Base-by-base conservation (phyloP, 2,888 invertebrate genomes). In the Parthenolecanium corni region DNA sequence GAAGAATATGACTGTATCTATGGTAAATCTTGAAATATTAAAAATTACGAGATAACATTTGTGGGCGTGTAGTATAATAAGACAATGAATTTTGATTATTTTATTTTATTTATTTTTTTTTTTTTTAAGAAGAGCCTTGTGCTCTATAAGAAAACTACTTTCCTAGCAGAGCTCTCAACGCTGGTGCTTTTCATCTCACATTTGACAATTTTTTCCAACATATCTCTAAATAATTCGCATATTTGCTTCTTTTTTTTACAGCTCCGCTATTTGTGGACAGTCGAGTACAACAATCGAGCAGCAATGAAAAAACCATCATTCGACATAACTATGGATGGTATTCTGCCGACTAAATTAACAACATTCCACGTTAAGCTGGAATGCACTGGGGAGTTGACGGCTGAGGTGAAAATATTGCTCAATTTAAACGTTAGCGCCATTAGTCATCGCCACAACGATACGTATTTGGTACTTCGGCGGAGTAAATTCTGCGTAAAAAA, bases 401-500 rank as follows among this genome's bases (percentile, higher is more conserved):
- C 88, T 14, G 89, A 91, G 75, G 86, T 91, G 67, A 81, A 85
- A 66, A 83, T 92, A 66, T 81, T 82, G 66, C 82, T 92, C 71
- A 85, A 87, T 72, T 79, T 92, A 69, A 85, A 88, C 72, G 86
- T 92, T 68, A 85, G 85, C 46, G 81, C 83, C 0, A 81, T 82
- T 12, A 81, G 83, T 65, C 77, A 79, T 11, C 71, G 71, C 70
- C 80, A 85, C 73, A 82, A 85, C 72, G 83, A 84, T 70, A 84
- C 86, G 11, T 76, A 79, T 67, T 78, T 92, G 64, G 80, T 84
- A 68, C 86, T 92, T 76, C 84, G 84, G 71, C 79, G 92, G 67
- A 89, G 87, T 74, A 92, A 91, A 77, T 87, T 90, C 70, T 92
- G 92, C 73, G 78, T 86, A 67, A 84, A 81, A 86, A 86, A 85